Evolutionary conservation across 2,797 vertebrate species (phyloP), one percentile per base, ranked within the genome.

Genomic region (Hippoglossus hippoglossus): DNA sequence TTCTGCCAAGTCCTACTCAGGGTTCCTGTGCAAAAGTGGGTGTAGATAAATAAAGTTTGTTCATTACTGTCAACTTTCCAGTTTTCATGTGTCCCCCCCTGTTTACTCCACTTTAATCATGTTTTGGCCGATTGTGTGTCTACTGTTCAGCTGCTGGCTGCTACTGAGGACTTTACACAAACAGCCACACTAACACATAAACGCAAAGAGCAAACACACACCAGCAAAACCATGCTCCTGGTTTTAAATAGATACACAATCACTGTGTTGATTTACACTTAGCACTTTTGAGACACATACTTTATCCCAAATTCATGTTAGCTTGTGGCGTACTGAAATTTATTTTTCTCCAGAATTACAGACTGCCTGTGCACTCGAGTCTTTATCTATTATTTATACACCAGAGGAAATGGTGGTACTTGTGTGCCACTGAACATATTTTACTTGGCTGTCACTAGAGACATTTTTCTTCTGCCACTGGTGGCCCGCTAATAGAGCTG

Each of bases 271-370:
- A 73, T 68, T 68, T 54, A 24, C 6, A 52, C 2, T 8, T 46
- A 46, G 16, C 44, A 46, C 44, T 2, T 46, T 46, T 18, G 44
- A 46, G 5, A 61, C n/a, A 4, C n/a, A n/a, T 34, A 28, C 11
- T 26, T 55, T 41, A 6, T 41, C 55, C 26, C n/a, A 9, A 5
- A 47, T 31, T 22, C n/a, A 2, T 55, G 21, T 47, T 63, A 56
- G 44, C 25, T 59, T 55, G 24, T 77, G 28, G 21, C 39, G 50
- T 21, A 6, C 11, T 36, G 22, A 52, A 73, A 60, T 58, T 13
- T 4, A 52, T 71, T 64, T 73, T 18, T 63, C 7, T 50, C 3
- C 9, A 61, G 21, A 49, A 57, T 31, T 58, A 70, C 55, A 59
- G 31, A 52, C 36, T 55, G 50, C 8, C 7, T n/a, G 0, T 50